Base-by-base conservation (phyloP, 2,888 invertebrate species). In the Asteroscopus sphinx region DNA sequence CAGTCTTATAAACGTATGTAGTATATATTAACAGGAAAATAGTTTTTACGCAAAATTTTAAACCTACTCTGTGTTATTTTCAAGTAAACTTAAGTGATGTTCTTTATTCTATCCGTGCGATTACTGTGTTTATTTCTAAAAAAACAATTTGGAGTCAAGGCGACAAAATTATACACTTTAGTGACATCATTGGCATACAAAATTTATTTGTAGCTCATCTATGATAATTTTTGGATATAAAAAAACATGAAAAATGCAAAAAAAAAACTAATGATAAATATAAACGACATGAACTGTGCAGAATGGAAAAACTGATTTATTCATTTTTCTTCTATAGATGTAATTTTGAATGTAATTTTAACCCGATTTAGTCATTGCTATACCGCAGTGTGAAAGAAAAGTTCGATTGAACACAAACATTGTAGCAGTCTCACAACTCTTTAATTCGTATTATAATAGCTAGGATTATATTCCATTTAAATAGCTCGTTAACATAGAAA, bases 171-270 rank as follows among this genome's bases (percentile, higher is more conserved):
- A 44, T 41, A 46, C 44, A 55, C 57, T 44, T 15, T 52, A 41
- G 35, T 30, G 42, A 67, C 58, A 65, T 52, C 55, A 62, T 62
- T 62, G 66, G 57, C 74, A 51, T 62, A 73, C 59, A 54, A 75
- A 75, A 73, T 49, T 52, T 60, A 76, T 66, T 68, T 68, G 55
- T 73, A 65, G 58, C 58, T 76, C 58, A 48, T 68, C 17, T 66
- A 55, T 53, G 40, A 57, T 71, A 64, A 54, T 36, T 54, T 68
- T 63, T 41, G 35, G 15, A 46, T 54, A 40, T 72, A 62, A 70
- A 62, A 48, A 30, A 16, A 4, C 21, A 15, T 9, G 55, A 74
- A 72, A 67, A 53, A 39, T 16, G 16, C 21, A 33, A 56, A 61
- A 69, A 62, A 64, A 61, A 32, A 7, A 36, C 11, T 48, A 47